A percentile compares a stretch with the other conserved stretches of the same genome.
Conservation (phyloP, 2,888 invertebrate genomes). For the Lutraria lutraria region DNA sequence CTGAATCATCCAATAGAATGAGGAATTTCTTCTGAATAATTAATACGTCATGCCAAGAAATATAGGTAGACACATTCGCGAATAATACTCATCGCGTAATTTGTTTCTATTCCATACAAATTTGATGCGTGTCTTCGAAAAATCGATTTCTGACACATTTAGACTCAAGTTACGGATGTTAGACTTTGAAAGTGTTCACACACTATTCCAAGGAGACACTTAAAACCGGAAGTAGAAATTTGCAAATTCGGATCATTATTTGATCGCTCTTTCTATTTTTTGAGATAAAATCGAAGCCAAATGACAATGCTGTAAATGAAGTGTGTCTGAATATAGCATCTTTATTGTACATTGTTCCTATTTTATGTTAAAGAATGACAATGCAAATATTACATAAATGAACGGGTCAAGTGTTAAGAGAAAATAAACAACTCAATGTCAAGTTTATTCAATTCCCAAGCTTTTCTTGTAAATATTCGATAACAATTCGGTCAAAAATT, state of each 20-base stretch:
- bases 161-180: background rate
- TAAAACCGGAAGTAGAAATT: background rate
- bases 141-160: background rate
- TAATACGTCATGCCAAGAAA: too few relatives aligned
- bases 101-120: too few relatives aligned
- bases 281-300: constrained; percentile 1
- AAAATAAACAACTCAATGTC: background rate
- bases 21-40: too few relatives aligned
- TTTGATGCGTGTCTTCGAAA: background rate
- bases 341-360: background rate
- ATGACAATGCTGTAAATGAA: background rate
- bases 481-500: background rate
- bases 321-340: background rate
- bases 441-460: background rate
- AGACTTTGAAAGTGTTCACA: background rate
- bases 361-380: background rate
- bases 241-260: background rate
- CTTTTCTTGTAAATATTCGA: background rate
- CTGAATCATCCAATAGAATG: too few relatives aligned
- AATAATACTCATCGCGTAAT: too few relatives aligned
- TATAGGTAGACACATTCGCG: too few relatives aligned
- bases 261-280: background rate
- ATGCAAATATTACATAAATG: background rate
- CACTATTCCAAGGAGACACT: background rate
- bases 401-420: background rate